These are phyloP conservation scores for Poecilia wingei DNA, from an alignment of 2,797 vertebrate species.

Conservation along the genomic window DNA sequence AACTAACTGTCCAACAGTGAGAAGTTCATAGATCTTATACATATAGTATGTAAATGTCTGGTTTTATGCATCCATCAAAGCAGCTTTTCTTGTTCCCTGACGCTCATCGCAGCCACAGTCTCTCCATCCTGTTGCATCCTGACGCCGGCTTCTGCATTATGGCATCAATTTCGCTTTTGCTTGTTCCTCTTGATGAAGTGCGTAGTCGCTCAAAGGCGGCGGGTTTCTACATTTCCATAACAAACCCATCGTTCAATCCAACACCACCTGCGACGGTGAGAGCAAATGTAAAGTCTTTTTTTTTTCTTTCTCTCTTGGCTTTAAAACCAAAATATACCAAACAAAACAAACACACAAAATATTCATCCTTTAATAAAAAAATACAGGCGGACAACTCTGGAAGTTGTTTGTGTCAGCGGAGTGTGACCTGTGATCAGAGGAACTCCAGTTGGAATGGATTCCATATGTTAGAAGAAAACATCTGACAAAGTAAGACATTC, in stretches of 20 bases:
- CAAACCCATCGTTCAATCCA: neutral
- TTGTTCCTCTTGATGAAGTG: neutral
- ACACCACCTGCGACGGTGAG: neutral
- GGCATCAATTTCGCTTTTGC: neutral
- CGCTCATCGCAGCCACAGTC: neutral
- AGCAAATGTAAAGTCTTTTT: neutral
- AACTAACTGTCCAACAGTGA: neutral
- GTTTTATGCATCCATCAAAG: neutral
- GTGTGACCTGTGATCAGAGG: neutral
- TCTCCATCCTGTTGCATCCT: neutral
- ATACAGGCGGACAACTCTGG: neutral
- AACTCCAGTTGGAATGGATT: neutral
- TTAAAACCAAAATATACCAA: neutral
- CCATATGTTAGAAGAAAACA: neutral
- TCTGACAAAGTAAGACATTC: conserved; percentile 2
- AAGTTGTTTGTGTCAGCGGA: neutral
- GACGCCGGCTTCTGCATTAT: neutral
- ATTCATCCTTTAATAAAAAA: neutral
- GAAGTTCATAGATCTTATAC: neutral
- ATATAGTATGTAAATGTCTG: neutral
- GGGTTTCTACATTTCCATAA: conserved; percentile 3
- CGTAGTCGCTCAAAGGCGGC: neutral
- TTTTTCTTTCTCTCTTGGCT: neutral
- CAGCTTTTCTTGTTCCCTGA: neutral
- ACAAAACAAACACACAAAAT: neutral